Evolutionary conservation across 2,888 invertebrate species (phyloP), one percentile per base, ranked within the genome.

Genomic region (Yponomeuta cagnagella): DNA sequence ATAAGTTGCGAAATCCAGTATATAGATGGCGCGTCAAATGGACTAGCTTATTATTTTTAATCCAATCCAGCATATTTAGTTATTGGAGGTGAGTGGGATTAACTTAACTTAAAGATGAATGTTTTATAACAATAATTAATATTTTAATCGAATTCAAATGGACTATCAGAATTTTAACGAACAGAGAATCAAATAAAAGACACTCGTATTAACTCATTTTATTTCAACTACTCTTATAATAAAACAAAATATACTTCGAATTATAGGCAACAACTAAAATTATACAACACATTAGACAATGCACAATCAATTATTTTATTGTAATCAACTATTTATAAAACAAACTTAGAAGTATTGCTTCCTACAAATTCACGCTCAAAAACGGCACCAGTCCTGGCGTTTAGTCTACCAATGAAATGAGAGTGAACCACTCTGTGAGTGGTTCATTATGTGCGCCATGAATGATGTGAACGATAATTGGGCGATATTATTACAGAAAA

Each of bases 71-170:
- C 43, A 43, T 43, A 43, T 8, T 43, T 43, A 8, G 43, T 43
- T 43, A 43, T 43, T 43, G 43, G 43, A 43, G 43, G 43, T 6
- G 43, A 43, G 43, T 43, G 43, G 43, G 43, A 43, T 43, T 5
- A 43, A 43, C 2, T 64, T 2, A 64, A 52, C 2, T 0, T 63
- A 63, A 31, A 12, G 33, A 63, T 63, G 10, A 70, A 65, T 68
- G 58, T 68, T 67, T 63, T 70, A 69, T 71, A 68, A 71, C 70
- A 71, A 72, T 33, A 64, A 64, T 31, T 64, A 30, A 64, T 64
- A 23, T 64, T 64, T 64, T 64, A 30, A 31, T 23, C n/a, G 30
- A 64, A 64, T 30, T n/a, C 64, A 64, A 58, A 15, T 31, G 23
- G 10, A 64, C 30, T n/a, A 64, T 64, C 63, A 63, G n/a, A 63